phyloP scores from a whole-genome alignment of 2,797 vertebrate species.

The Pristis pectinata region DNA sequence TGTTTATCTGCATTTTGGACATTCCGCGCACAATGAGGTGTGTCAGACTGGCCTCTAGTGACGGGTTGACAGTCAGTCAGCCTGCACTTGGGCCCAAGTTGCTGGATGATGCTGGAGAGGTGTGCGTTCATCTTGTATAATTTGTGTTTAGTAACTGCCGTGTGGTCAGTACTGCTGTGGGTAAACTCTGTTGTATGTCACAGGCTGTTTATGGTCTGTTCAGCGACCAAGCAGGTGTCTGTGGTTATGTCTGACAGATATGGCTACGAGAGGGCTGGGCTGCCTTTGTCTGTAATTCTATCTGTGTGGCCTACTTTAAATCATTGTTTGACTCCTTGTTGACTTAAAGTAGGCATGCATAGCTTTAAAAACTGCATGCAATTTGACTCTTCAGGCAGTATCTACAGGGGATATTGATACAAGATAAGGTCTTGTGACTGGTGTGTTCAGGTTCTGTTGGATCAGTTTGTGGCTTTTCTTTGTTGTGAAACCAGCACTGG shows the following conservation, averaged over 20 bases:
- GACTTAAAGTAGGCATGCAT: not conserved
- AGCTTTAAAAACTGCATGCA: not conserved
- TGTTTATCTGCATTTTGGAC: slow-evolving; percentile 24
- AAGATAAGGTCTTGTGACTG: not conserved
- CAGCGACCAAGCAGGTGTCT: not conserved
- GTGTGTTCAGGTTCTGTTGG: not conserved
- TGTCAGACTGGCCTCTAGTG: slow-evolving; percentile 27
- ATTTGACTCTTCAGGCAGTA: not conserved
- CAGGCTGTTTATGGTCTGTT: not conserved
- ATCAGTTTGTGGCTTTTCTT: not conserved
- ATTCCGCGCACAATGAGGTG: not conserved
- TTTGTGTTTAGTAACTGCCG: not conserved
- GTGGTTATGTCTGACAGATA: not conserved
- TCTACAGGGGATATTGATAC: not conserved
- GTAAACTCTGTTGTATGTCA: not conserved
- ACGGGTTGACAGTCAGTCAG: not conserved
- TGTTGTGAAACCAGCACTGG: not conserved
- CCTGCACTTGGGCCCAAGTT: slow-evolving; percentile 30
- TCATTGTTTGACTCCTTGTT: not conserved
- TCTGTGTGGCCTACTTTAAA: not conserved
- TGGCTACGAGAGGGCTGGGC: not conserved
- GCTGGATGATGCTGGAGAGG: slow-evolving; percentile 23
- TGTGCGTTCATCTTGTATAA: not conserved
- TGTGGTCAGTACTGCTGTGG: not conserved
- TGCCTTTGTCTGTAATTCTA: slow-evolving; percentile 8